Evolutionary conservation across 2,888 invertebrate species (phyloP).

Genomic region (Seira sanloemensis): DNA sequence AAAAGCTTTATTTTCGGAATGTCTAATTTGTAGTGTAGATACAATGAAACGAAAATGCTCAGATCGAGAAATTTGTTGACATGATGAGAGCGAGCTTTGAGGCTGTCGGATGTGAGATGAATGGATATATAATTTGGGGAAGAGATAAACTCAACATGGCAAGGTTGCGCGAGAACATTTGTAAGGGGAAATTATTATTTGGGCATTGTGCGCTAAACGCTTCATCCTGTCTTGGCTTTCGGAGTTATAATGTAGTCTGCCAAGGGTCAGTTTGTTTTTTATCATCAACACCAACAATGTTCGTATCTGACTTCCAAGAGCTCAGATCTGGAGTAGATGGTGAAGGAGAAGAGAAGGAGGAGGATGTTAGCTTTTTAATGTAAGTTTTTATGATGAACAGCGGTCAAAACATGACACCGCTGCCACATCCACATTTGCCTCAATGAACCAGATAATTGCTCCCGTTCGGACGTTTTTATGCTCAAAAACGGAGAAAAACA

Average conservation of each 20-base stretch:
- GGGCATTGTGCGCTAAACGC: constrained; percentile 36
- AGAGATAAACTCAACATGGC: neutral
- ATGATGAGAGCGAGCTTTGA: constrained; percentile 22
- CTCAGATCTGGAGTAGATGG: too few species aligned
- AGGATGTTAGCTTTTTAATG: constrained; percentile 55
- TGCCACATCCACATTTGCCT: neutral
- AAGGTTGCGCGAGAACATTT: neutral
- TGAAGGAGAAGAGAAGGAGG: neutral
- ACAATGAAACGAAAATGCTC: too few species aligned
- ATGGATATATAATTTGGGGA: constrained; percentile 34
- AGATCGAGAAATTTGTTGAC: too few species aligned
- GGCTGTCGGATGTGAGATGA: constrained; percentile 50
- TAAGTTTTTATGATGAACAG: constrained; percentile 45
- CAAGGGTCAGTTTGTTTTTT: constrained; percentile 52
- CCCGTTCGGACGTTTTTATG: neutral
- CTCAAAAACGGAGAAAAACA: too few species aligned
- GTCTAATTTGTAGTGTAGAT: too few species aligned
- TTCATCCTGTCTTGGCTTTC: constrained; percentile 24
- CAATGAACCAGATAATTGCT: constrained; percentile 44
- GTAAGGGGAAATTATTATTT: constrained; percentile 14
- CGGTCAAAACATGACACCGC: constrained; percentile 40
- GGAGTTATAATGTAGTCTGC: too few species aligned
- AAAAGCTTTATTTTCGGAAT: too few species aligned
- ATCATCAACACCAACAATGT: constrained; percentile 24
- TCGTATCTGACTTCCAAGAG: too few species aligned